A percentile compares a stretch with the other conserved stretches of the same genome.
Evolutionary conservation across 2,888 invertebrate genomes (phyloP).

Genomic region (Caenorhabditis sinica): DNA sequence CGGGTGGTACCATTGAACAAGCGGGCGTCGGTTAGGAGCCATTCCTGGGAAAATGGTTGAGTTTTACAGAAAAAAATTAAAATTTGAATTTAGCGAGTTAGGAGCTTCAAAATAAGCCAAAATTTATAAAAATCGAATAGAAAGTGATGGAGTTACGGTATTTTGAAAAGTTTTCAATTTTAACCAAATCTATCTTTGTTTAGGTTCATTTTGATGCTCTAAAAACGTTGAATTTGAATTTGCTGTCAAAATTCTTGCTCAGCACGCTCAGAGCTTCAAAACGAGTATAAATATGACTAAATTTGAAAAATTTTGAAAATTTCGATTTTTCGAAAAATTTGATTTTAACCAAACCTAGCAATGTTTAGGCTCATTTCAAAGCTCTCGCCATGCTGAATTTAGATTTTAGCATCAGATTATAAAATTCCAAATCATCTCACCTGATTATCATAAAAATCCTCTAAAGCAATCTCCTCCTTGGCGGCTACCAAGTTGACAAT

Average conservation of each 20-base stretch:
- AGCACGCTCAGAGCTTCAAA: not conserved
- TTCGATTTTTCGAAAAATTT: not conserved
- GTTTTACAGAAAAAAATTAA: not conserved
- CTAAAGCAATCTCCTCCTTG: conserved; percentile 79
- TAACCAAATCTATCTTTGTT: too few relatives aligned
- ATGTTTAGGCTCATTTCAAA: not conserved
- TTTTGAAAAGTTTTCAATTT: too few relatives aligned
- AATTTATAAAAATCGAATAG: too few relatives aligned
- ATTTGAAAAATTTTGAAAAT: not conserved
- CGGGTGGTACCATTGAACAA: conserved; percentile 79
- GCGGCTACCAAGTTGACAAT: conserved; percentile 78
- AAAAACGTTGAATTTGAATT: too few relatives aligned
- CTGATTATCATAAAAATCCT: conserved; percentile 83
- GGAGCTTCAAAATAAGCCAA: not conserved
- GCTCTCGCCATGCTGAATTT: not conserved
- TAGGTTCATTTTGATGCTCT: too few relatives aligned
- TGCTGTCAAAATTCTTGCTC: not conserved
- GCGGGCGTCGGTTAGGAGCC: conserved; percentile 76
- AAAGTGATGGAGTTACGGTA: not conserved
- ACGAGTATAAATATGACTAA: not conserved
- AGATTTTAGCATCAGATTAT: not conserved
- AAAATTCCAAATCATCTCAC: conserved; percentile 50
- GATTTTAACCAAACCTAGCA: not conserved
- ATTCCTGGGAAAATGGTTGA: conserved; percentile 62
- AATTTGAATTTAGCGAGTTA: not conserved